A percentile compares a stretch with the other conserved stretches of the same genome.
Conservation (phyloP, 2,113 vertebrate genomes). For the Podarcis muralis region DNA sequence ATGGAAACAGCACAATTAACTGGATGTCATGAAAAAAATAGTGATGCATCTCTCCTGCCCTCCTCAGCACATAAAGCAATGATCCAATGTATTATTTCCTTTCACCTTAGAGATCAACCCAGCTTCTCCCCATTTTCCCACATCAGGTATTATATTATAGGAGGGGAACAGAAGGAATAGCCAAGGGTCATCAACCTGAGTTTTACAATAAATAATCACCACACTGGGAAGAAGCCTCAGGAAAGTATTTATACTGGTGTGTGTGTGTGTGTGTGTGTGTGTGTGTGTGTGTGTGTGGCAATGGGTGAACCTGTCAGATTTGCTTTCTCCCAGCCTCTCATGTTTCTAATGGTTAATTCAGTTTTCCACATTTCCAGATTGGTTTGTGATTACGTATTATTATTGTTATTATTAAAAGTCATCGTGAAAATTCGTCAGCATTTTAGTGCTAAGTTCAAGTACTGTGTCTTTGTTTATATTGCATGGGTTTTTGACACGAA, state of each 20-base stretch:
- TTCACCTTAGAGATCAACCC: conserved; percentile 9
- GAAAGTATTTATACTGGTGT: no score
- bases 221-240: neutral
- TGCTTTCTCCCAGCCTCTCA: no score
- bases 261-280: no score
- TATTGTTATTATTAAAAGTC: no score
- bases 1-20: conserved; percentile 37
- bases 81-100: neutral
- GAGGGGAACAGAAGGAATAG: neutral
- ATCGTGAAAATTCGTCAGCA: neutral
- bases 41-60: neutral
- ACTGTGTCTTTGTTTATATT: neutral
- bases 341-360: no score
- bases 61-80: neutral
- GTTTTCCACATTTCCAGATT: no score
- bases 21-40: conserved; percentile 10
- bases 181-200: neutral
- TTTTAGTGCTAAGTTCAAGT: no score
- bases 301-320: no score
- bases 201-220: neutral
- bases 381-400: no score
- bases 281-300: no score
- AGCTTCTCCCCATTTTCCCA: neutral
- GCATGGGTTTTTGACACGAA: neutral
- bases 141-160: neutral